Percentiles rank a stretch among this genome's conserved stretches.
phyloP scores from a whole-genome alignment of 2,797 vertebrate genomes.

The Hipposideros larvatus region DNA sequence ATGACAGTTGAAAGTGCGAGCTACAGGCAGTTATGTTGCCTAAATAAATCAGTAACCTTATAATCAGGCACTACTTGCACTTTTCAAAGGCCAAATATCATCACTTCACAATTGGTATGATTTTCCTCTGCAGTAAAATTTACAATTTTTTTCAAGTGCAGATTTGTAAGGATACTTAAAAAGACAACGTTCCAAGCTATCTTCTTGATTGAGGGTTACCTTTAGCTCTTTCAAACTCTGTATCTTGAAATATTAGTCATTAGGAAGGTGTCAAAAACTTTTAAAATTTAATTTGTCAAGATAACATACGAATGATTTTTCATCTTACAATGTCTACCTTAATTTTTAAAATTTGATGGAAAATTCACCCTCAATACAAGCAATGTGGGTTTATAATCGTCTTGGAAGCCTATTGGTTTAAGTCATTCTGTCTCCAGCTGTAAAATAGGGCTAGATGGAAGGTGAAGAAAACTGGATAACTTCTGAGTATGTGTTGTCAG shows the following conservation, averaged over 20 bases:
- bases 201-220: conserved; percentile 65
- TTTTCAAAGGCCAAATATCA: conserved; percentile 74
- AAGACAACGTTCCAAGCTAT: conserved; percentile 41
- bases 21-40: conserved; percentile 41
- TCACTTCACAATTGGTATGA: conserved; percentile 61
- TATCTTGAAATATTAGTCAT: conserved; percentile 55
- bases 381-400: background rate
- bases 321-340: background rate
- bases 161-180: conserved; percentile 22
- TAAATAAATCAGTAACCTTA: conserved; percentile 71
- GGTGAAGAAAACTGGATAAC: background rate
- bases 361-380: background rate
- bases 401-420: background rate
- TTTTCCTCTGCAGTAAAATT: conserved; percentile 78
- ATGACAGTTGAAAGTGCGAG: conserved; percentile 69
- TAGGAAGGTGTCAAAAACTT: conserved; percentile 17
- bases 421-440: background rate
- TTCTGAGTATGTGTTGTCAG: background rate
- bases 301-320: conserved; percentile 11
- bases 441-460: background rate
- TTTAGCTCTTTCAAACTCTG: background rate
- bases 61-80: conserved; percentile 66
- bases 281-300: background rate
- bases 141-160: conserved; percentile 65
- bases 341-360: background rate